Base-by-base conservation (phyloP, 2,113 vertebrate genomes). In the Oryzias javanicus region DNA sequence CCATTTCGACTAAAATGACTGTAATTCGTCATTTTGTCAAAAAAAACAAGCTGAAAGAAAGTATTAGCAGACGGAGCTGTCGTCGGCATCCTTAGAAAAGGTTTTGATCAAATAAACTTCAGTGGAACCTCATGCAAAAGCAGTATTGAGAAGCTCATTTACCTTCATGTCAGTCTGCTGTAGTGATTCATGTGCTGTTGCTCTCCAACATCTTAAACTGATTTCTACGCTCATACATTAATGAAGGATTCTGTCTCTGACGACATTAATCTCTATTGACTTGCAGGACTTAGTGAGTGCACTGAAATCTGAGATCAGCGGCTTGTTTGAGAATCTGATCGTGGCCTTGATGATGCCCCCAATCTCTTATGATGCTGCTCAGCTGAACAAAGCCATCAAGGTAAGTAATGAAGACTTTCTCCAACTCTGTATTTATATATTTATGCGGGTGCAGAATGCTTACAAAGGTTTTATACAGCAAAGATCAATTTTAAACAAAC, bases 311-410 rank as follows among this genome's bases (percentile, higher is more conserved):
- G 97, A 99, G 74, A 91, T 99, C 1, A 94, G 94, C 0, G 95
- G 97, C 14, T 94, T 96, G 64, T 91, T 99, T 44, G 97, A 99
- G 84, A 93, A 79, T 0, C 67, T 99, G 56, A 93, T 98, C 4
- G 90, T 98, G 50, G 92, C 93, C 46, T 67, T 99, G 86, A 96
- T 99, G 97, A 94, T 89, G 14, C 93, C 94, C 0, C 25, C 93
- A 0, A 2, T 24, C 2, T 60, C 87, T 18, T 98, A 93, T 27
- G 97, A 99, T 46, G 95, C 95, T 45, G 78, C 93, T 27, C 90
- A 94, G 14, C 90, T 98, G 66, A 94, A 93, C 70, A 92, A 95
- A 35, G 94, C 97, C 10, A 84, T 98, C 18, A 98, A 98, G 95
- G 97, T 98, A 89, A 69, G 0, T 13, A 7, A 53, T 10, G 10